Conservation (phyloP, 2,797 vertebrate species). For the Taeniopygia guttata region DNA sequence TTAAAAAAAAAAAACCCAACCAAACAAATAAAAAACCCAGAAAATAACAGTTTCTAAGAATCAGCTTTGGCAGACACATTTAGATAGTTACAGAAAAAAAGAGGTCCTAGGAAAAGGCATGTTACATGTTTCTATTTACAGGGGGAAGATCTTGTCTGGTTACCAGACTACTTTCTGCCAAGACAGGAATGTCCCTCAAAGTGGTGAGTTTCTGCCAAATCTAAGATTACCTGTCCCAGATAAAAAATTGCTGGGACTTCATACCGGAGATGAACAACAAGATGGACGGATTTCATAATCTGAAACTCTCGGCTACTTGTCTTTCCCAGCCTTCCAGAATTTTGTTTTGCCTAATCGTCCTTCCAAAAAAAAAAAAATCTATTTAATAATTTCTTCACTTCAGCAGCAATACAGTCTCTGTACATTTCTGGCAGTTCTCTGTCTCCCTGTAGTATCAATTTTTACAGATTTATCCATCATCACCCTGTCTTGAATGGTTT, state of each 20-base stretch:
- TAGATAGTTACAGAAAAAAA: not conserved
- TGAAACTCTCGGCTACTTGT: not conserved
- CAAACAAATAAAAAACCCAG: not conserved
- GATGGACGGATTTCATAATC: not conserved
- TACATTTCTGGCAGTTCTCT: not conserved
- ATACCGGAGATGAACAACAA: not conserved
- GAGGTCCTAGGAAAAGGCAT: not conserved
- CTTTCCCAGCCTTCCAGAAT: not conserved
- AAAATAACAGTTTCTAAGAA: not conserved
- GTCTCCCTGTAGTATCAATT: not conserved
- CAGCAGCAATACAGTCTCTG: not conserved
- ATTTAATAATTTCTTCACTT: not conserved
- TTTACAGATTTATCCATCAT: not conserved
- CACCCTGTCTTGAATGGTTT: not conserved
- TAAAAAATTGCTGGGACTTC: not conserved
- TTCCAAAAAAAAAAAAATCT: not conserved
- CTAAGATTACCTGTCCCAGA: not conserved
- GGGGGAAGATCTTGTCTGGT: not conserved
- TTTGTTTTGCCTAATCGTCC: not conserved
- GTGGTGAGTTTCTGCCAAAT: not conserved
- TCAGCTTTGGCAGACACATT: not conserved
- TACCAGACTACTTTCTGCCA: not conserved
- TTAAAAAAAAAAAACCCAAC: not conserved
- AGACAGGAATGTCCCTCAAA: not conserved
- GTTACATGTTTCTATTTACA: not conserved